Evolutionary conservation across 2,888 invertebrate species (phyloP).

Genomic region (Miltochrista miniata): DNA sequence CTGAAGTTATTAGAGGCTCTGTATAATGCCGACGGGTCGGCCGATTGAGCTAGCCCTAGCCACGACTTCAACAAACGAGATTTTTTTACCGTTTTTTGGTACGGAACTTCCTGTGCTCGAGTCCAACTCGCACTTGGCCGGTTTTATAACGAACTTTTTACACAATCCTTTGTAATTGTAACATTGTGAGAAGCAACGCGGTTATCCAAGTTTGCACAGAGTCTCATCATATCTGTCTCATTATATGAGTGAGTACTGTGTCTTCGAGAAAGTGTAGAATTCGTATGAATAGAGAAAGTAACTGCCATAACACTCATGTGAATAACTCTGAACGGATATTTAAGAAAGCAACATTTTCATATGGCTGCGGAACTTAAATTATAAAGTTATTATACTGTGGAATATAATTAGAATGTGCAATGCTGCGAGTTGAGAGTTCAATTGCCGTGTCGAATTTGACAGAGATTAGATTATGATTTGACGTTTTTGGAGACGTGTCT

Average conservation of each 20-base stretch:
- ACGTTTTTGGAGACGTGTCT: no score
- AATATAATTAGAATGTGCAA: not conserved
- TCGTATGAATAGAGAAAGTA: slow-evolving; percentile 78
- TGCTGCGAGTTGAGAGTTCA: not conserved
- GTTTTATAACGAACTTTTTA: slow-evolving; percentile 29
- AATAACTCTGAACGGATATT: slow-evolving; percentile 51
- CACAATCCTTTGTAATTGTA: slow-evolving; percentile 50
- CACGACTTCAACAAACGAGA: no score
- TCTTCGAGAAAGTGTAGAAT: slow-evolving; percentile 69
- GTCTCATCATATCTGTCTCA: slow-evolving; percentile 65
- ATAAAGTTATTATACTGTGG: slow-evolving; percentile 23
- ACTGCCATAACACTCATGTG: slow-evolving; percentile 41
- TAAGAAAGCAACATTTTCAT: slow-evolving; percentile 61
- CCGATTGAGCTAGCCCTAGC: no score
- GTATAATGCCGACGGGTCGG: no score
- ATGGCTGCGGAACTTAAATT: slow-evolving; percentile 37
- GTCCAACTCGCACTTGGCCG: no score
- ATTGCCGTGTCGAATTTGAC: no score
- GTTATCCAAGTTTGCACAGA: slow-evolving; percentile 62
- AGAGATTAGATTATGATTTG: no score
- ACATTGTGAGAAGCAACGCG: slow-evolving; percentile 54
- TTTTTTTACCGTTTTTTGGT: no score
- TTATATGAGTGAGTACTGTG: slow-evolving; percentile 51
- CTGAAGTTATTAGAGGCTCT: no score
- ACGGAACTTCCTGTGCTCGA: no score